Evolutionary conservation across 1,140 invertebrate species (phyloP).

Genomic region (Dufourea novaeangliae): DNA sequence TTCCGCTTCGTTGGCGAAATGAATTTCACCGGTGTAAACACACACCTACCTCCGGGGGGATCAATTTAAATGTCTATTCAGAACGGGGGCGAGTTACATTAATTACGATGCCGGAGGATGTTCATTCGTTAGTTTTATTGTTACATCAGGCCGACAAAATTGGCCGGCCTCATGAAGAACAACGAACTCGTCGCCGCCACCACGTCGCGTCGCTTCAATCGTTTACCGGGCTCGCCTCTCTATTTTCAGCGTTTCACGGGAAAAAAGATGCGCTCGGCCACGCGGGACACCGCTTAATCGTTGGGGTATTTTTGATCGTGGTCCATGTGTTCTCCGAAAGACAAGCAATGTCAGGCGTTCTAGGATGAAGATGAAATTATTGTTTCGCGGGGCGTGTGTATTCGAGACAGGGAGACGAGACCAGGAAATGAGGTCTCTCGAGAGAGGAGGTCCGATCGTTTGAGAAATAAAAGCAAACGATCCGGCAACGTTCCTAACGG

Average conservation of each 20-base stretch:
- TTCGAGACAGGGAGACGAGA: slow-evolving; percentile 24
- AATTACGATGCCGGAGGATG: slow-evolving; percentile 66
- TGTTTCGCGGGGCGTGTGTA: too few species aligned
- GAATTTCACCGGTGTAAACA: slow-evolving; percentile 40
- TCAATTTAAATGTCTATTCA: slow-evolving; percentile 66
- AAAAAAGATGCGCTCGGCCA: slow-evolving; percentile 29
- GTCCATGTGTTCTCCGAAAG: too few species aligned
- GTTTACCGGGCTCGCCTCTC: neutral
- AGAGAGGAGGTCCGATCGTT: neutral
- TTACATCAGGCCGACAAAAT: slow-evolving; percentile 54
- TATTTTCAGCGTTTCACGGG: slow-evolving; percentile 37
- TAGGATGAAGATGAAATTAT: neutral
- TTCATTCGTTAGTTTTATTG: slow-evolving; percentile 68
- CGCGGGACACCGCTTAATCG: neutral
- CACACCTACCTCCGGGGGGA: slow-evolving; percentile 41
- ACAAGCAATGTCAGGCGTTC: neutral
- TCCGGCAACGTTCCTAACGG: neutral
- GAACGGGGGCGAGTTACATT: slow-evolving; percentile 60
- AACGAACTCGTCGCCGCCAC: slow-evolving; percentile 16
- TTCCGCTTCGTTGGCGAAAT: slow-evolving; percentile 33
- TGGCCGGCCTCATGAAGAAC: slow-evolving; percentile 54
- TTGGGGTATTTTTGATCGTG: too few species aligned
- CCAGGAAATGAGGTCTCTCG: neutral
- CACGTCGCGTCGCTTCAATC: slow-evolving; percentile 42
- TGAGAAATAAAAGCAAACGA: slow-evolving; percentile 2